Conservation (phyloP, 2,888 invertebrate genomes). For the Ptychoptera contaminata region DNA sequence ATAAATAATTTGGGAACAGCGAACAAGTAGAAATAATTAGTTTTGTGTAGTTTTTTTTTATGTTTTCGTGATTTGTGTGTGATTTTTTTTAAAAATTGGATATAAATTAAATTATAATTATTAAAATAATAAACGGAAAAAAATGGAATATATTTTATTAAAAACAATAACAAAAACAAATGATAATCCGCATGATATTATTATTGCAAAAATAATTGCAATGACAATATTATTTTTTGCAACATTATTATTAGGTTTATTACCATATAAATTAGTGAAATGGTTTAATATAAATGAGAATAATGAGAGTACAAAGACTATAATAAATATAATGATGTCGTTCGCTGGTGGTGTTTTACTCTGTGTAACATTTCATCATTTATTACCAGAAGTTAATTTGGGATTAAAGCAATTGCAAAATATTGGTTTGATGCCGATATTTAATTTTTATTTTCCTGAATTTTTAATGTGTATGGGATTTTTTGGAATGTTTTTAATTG, state of each 20-base stretch:
- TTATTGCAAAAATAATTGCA: constrained; percentile 60
- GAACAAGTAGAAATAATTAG: too few species aligned
- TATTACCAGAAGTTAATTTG: constrained; percentile 64
- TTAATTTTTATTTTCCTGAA: constrained; percentile 49
- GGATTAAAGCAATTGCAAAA: constrained; percentile 43
- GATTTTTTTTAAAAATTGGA: too few species aligned
- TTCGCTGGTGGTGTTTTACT: constrained; percentile 75
- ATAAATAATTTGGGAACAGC: too few species aligned
- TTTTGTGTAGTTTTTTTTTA: too few species aligned
- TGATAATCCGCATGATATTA: constrained; percentile 32
- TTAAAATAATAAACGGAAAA: too few species aligned
- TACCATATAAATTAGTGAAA: constrained; percentile 53
- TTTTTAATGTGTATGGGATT: constrained; percentile 60
- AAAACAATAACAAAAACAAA: neutral
- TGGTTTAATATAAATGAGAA: constrained; percentile 32
- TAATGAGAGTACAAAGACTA: constrained; percentile 9
- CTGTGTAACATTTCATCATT: constrained; percentile 65
- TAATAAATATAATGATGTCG: constrained; percentile 48
- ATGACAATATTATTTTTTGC: constrained; percentile 62
- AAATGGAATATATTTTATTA: too few species aligned
- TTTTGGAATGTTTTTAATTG: constrained; percentile 64
- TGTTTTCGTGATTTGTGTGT: too few species aligned
- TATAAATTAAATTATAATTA: too few species aligned
- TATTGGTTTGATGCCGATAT: constrained; percentile 30
- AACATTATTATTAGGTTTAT: constrained; percentile 57